phyloP scores from a whole-genome alignment of 1,140 invertebrate species.

The Bombus ignitus region DNA sequence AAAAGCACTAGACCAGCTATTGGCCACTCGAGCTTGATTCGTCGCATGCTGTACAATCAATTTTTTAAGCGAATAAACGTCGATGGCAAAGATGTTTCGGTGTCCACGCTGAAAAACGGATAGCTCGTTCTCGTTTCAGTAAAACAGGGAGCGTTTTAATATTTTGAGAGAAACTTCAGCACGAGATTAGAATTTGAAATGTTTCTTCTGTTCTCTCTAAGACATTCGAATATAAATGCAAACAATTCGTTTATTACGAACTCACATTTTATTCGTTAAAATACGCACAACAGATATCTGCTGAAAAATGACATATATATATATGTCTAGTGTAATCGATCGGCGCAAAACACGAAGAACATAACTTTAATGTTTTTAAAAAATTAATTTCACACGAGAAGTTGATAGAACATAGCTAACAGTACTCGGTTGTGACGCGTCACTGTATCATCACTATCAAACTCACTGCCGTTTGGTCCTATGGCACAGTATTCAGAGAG shows the following conservation, averaged over 20 bases:
- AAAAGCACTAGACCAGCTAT: conserved; percentile 60
- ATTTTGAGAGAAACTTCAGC: too few species aligned
- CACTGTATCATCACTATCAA: conserved; percentile 48
- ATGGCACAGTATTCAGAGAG: background rate
- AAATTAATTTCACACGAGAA: background rate
- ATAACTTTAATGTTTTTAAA: background rate
- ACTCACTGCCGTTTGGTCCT: conserved; percentile 21
- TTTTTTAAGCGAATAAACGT: conserved; percentile 25
- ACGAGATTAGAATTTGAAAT: too few species aligned
- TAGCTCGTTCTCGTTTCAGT: too few species aligned
- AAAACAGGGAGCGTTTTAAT: background rate
- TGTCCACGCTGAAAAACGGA: background rate
- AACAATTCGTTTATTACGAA: background rate
- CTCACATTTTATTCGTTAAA: background rate
- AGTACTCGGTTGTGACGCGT: conserved; percentile 2
- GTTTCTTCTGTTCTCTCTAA: background rate
- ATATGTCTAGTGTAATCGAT: background rate
- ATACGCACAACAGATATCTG: background rate
- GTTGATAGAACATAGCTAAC: background rate
- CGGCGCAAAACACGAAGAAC: background rate
- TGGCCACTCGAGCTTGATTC: conserved; percentile 59
- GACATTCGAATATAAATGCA: background rate
- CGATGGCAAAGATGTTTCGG: background rate
- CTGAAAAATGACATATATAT: background rate
- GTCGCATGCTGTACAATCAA: conserved; percentile 59